Percentiles rank a stretch among this genome's conserved stretches.
Conservation (phyloP, 23 tunicate genomes). For the Diplosoma virens region DNA sequence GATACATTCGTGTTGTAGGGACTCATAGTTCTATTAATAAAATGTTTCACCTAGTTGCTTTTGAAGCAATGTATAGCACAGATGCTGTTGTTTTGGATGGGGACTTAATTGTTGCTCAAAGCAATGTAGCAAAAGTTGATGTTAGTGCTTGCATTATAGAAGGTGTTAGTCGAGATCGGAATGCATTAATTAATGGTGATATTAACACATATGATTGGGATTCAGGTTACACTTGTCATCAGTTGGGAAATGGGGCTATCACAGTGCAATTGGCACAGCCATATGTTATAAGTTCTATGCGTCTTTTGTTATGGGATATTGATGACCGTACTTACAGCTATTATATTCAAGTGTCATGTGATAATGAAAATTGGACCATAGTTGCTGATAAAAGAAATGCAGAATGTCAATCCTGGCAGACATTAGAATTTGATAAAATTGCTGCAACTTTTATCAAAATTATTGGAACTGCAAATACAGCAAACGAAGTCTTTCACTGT, state of each 20-base stretch:
- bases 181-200: constrained; percentile 89
- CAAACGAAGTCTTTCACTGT: constrained; percentile 95
- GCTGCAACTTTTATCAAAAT: constrained; percentile 78
- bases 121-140: constrained; percentile 71
- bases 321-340: constrained; percentile 85
- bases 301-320: constrained; percentile 87
- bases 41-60: constrained; percentile 80
- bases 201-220: constrained; percentile 87
- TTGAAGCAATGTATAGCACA: constrained; percentile 77
- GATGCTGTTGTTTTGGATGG: constrained; percentile 29
- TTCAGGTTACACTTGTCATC: constrained; percentile 97
- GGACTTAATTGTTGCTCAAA: constrained; percentile 50
- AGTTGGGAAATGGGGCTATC: constrained; percentile 81
- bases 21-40: constrained; percentile 84
- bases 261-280: constrained; percentile 89
- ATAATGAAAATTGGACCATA: constrained; percentile 58
- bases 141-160: constrained; percentile 88
- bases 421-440: constrained; percentile 39
- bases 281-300: constrained; percentile 57
- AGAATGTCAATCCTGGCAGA: constrained; percentile 87
- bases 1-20: constrained; percentile 94
- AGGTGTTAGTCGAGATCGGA: constrained; percentile 89
- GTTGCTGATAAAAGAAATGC: constrained; percentile 79
- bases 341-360: constrained; percentile 63
- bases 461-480: constrained; percentile 91